These are phyloP conservation scores for Sylvia borin DNA, from an alignment of 2,797 vertebrate genomes.

Conservation along the genomic window DNA sequence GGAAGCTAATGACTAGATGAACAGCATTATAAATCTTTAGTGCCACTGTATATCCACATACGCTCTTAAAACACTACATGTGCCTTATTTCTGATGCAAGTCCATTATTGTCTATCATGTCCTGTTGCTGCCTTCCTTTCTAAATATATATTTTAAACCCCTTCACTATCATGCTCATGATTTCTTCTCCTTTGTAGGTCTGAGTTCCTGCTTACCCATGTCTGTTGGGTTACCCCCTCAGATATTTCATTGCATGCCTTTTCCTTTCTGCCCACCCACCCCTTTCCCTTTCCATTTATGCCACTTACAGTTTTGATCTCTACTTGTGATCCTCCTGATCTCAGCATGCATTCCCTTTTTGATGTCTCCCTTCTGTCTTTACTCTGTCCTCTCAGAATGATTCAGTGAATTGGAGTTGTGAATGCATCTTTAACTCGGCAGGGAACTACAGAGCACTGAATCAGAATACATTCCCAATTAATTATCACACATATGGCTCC, in stretches of 20 bases:
- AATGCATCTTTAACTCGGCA: slow-evolving; percentile 34
- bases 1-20: background rate
- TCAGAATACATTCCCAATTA: slow-evolving; percentile 53
- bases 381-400: slow-evolving; percentile 28
- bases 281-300: slow-evolving; percentile 14
- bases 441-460: slow-evolving; percentile 38
- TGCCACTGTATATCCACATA: background rate
- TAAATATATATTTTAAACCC: background rate
- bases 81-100: background rate
- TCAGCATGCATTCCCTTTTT: slow-evolving; percentile 25
- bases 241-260: background rate
- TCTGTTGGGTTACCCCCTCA: background rate
- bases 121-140: background rate
- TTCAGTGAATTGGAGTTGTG: slow-evolving; percentile 45
- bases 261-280: background rate
- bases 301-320: background rate
- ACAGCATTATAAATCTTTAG: background rate
- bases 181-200: background rate
- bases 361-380: slow-evolving; percentile 41
- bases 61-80: background rate
- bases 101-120: background rate
- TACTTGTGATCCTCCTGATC: slow-evolving; percentile 14
- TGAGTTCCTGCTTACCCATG: background rate
- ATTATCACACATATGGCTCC: slow-evolving; percentile 61
- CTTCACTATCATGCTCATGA: background rate